A percentile compares a stretch with the other conserved stretches of the same genome.
Conservation (phyloP, 2,888 invertebrate species). For the Hydroisotoma schaefferi region DNA sequence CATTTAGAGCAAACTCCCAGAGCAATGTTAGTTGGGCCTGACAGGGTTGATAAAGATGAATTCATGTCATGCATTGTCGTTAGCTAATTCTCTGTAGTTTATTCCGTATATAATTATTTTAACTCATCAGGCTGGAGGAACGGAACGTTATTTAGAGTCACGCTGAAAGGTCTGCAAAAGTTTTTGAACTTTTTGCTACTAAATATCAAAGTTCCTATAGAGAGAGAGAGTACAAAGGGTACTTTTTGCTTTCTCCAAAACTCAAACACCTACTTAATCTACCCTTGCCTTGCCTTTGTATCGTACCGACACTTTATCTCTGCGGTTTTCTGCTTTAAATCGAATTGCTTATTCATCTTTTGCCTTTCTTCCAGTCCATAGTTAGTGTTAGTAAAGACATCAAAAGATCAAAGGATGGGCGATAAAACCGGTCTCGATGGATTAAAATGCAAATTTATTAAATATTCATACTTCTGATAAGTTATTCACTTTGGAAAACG, state of each 20-base stretch:
- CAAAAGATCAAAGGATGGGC: neutral
- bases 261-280: neutral
- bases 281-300: neutral
- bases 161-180: neutral
- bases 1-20: no score
- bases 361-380: neutral
- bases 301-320: neutral
- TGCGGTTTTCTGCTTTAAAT: neutral
- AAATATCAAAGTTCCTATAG: neutral
- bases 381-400: neutral
- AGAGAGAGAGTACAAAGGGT: neutral
- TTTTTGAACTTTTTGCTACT: no score
- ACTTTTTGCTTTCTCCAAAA: neutral
- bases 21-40: neutral
- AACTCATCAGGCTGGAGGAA: constrained; percentile 5
- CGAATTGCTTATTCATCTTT: neutral
- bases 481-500: constrained; percentile 12
- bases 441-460: constrained; percentile 7
- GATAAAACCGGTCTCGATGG: neutral
- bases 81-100: neutral
- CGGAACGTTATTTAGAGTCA: neutral
- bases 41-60: constrained; percentile 15
- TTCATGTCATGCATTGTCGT: no score
- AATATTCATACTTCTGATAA: constrained; percentile 10
- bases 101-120: neutral